phyloP scores from a whole-genome alignment of 2,113 vertebrate species.

The Formicarius rufipectus region DNA sequence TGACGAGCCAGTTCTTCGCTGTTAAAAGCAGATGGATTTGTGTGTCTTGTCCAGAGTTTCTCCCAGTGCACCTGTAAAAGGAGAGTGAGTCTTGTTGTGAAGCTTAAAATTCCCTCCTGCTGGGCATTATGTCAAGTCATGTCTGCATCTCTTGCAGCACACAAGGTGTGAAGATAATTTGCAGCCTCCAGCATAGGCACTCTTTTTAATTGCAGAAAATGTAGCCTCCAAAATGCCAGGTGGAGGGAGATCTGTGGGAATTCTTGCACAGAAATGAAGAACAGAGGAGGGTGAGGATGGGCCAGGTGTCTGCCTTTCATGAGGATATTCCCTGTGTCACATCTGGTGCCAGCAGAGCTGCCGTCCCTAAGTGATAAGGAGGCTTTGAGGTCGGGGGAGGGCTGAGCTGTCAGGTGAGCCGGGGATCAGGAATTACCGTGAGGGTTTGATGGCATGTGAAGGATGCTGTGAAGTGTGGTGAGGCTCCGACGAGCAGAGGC shows the following conservation, averaged over 20 bases:
- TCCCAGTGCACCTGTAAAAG: background rate
- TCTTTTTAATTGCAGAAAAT: background rate
- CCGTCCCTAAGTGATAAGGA: background rate
- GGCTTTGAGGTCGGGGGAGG: slow-evolving; percentile 10
- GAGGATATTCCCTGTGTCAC: slow-evolving; percentile 41
- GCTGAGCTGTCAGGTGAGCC: slow-evolving; percentile 58
- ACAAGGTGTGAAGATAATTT: background rate
- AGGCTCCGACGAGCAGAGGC: background rate
- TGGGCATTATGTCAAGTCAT: background rate
- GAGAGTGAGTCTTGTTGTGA: background rate
- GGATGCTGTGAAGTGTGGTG: background rate
- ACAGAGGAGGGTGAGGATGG: background rate
- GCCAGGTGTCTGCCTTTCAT: slow-evolving; percentile 46
- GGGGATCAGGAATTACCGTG: background rate
- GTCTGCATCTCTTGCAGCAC: background rate
- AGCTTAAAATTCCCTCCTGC: background rate
- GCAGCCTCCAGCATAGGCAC: background rate
- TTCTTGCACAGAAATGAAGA: slow-evolving; percentile 2
- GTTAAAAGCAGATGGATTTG: background rate
- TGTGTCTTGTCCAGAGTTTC: background rate
- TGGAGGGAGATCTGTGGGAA: background rate
- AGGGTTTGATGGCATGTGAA: slow-evolving; percentile 28
- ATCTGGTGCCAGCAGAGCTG: slow-evolving; percentile 46
- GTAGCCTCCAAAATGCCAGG: background rate
- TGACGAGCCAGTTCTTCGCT: background rate